Conservation (phyloP, 2,797 vertebrate genomes). For the Mionectes olivaceus region DNA sequence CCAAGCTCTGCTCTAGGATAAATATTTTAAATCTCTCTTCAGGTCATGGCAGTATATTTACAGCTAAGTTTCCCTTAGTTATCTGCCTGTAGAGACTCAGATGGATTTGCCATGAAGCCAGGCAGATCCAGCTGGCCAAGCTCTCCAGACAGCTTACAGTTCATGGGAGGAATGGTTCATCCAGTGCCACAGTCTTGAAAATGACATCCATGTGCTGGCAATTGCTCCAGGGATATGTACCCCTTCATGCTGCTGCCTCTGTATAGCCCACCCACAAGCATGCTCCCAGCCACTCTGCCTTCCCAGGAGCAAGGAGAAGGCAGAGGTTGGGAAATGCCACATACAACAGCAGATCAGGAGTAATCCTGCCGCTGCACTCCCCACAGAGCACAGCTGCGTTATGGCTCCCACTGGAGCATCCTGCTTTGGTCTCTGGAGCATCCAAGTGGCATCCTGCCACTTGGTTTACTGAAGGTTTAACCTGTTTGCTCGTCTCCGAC, state of each 20-base stretch:
- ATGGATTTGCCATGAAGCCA: neutral
- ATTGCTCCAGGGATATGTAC: neutral
- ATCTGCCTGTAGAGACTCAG: neutral
- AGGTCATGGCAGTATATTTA: slow-evolving; percentile 19
- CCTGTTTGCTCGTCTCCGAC: neutral
- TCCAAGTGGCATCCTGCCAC: neutral
- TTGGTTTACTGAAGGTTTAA: neutral
- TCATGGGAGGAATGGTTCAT: neutral
- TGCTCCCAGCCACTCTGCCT: neutral
- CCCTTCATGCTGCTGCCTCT: neutral
- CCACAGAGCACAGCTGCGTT: fast-evolving
- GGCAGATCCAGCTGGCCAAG: slow-evolving; percentile 22
- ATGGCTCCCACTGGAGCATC: neutral
- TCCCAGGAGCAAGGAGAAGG: neutral
- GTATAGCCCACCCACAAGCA: neutral
- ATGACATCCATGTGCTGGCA: neutral
- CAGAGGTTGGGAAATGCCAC: neutral
- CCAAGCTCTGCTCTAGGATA: slow-evolving; percentile 6
- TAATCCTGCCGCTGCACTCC: neutral
- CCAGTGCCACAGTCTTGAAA: neutral
- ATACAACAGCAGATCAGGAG: fast-evolving
- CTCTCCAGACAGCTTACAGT: neutral
- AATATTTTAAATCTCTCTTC: slow-evolving; percentile 50
- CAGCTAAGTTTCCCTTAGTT: neutral
- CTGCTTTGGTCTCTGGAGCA: neutral